Percentiles rank a stretch among this genome's conserved stretches.
phyloP scores from a whole-genome alignment of 2,113 vertebrate genomes.

The Trematomus loennbergii region DNA sequence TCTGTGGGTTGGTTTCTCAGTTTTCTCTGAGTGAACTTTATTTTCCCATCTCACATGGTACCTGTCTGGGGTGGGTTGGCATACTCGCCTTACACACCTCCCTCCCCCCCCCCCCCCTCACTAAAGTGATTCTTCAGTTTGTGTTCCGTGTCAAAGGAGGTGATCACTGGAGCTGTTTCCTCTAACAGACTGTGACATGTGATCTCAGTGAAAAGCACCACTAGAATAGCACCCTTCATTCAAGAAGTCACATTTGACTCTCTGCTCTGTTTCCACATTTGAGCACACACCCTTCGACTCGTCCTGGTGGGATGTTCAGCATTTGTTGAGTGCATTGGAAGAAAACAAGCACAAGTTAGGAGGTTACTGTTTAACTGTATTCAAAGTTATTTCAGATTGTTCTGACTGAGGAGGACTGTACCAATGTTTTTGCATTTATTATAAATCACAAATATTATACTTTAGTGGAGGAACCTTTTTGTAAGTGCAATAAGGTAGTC shows the following conservation, averaged over 20 bases:
- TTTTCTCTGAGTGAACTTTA: constrained; percentile 31
- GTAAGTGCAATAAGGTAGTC: neutral
- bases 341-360: constrained; percentile 46
- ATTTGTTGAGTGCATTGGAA: neutral
- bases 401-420: neutral
- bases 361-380: neutral
- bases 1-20: constrained; percentile 45
- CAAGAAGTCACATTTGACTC: neutral
- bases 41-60: constrained; percentile 12
- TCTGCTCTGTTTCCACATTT: neutral
- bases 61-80: neutral
- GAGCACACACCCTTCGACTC: constrained; percentile 8
- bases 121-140: neutral
- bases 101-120: neutral
- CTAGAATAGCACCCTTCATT: constrained; percentile 7
- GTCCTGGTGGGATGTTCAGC: constrained; percentile 7
- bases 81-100: neutral
- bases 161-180: neutral
- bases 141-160: neutral
- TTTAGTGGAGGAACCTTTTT: too few relatives aligned
- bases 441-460: neutral
- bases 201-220: neutral
- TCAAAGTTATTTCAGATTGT: neutral
- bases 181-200: neutral
- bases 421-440: neutral